Evolutionary conservation across 2,797 vertebrate species (phyloP).

Genomic region (Ambastaia sidthimunki): DNA sequence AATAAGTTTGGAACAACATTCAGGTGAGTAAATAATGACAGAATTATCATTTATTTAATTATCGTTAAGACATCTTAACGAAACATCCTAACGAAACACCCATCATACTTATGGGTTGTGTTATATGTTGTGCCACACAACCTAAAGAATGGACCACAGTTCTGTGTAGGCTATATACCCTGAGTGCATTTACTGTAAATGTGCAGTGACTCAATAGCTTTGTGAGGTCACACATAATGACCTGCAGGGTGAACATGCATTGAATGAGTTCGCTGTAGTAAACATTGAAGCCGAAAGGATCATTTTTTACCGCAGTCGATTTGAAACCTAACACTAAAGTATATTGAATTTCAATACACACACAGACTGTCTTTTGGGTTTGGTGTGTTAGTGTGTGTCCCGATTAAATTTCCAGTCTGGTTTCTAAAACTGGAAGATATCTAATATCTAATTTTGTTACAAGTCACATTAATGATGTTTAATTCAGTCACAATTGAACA

Average conservation of each 20-base stretch:
- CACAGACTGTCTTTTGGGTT: neutral
- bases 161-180: neutral
- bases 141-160: neutral
- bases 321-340: slow-evolving; percentile 46
- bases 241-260: slow-evolving; percentile 47
- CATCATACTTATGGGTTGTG: neutral
- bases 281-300: slow-evolving; percentile 61
- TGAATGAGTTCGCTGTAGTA: slow-evolving; percentile 65
- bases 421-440: neutral
- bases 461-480: neutral
- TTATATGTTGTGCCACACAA: neutral
- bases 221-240: neutral
- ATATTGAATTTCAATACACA: slow-evolving; percentile 28
- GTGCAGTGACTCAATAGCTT: neutral
- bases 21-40: neutral
- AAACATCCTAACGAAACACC: too few species aligned
- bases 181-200: slow-evolving; percentile 16
- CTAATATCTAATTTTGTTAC: neutral
- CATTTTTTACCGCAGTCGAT: slow-evolving; percentile 18
- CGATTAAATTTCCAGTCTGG: neutral
- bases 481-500: neutral
- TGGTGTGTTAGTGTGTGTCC: neutral
- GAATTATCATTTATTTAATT: too few species aligned
- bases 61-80: neutral
- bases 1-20: neutral